Percentiles rank a stretch among this genome's conserved stretches.
phyloP scores from a whole-genome alignment of 2,113 vertebrate species.

The Hemibagrus wyckioides region DNA sequence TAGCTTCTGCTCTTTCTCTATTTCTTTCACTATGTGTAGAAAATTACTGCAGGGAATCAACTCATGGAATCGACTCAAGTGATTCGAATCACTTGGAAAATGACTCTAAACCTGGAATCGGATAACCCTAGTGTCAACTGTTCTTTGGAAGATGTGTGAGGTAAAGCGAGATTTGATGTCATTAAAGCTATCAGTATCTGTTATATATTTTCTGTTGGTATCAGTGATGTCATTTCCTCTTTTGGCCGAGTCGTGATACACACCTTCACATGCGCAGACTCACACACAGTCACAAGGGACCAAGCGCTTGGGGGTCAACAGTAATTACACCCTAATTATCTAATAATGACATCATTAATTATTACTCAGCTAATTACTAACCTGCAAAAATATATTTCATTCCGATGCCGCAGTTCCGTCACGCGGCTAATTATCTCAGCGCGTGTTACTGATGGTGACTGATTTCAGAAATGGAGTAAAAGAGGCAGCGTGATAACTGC shows the following conservation, averaged over 20 bases:
- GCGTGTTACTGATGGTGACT: not conserved
- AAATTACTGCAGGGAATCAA: too few species aligned
- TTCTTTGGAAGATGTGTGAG: too few species aligned
- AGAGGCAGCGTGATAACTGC: not conserved
- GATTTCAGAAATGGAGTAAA: not conserved
- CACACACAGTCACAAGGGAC: not conserved
- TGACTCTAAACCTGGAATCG: too few species aligned
- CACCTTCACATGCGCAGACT: too few species aligned
- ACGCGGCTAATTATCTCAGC: not conserved
- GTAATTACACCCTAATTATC: conserved; percentile 26
- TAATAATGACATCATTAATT: conserved; percentile 26
- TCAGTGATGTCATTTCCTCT: not conserved
- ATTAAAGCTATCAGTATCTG: too few species aligned
- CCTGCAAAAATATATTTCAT: not conserved
- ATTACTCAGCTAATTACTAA: conserved; percentile 34
- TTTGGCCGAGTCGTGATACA: too few species aligned
- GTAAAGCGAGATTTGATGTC: too few species aligned
- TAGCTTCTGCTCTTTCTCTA: too few species aligned
- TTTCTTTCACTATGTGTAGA: too few species aligned
- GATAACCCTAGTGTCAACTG: too few species aligned
- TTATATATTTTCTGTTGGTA: not conserved
- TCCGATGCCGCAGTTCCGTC: not conserved
- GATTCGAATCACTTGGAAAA: too few species aligned
- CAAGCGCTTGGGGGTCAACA: not conserved
- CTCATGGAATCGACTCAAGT: too few species aligned